phyloP scores from a whole-genome alignment of 2,888 invertebrate genomes.

The Cryptus armator region DNA sequence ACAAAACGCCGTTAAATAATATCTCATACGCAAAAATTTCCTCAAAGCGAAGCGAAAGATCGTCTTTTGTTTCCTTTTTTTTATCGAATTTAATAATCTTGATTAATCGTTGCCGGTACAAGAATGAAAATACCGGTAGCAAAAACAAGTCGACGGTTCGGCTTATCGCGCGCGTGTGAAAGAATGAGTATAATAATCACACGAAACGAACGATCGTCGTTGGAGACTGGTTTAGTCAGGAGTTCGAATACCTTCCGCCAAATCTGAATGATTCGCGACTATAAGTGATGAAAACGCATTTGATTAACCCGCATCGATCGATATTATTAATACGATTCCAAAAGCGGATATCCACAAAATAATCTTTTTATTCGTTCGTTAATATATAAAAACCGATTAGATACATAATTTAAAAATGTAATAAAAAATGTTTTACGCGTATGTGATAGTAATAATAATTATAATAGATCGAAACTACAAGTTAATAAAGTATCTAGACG shows the following conservation, averaged over 20 bases:
- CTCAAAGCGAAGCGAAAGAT: background rate
- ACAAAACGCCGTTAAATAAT: slow-evolving; percentile 22
- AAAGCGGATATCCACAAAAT: background rate
- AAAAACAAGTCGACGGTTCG: background rate
- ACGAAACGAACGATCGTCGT: background rate
- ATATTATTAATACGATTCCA: slow-evolving; percentile 5
- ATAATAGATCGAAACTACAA: no score
- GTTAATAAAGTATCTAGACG: background rate
- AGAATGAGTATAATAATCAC: background rate
- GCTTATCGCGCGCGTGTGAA: background rate
- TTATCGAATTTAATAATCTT: slow-evolving; percentile 2
- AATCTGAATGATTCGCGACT: background rate
- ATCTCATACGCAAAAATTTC: background rate
- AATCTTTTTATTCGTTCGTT: background rate
- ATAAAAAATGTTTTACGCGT: no score
- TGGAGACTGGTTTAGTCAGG: slow-evolving; percentile 16
- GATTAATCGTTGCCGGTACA: background rate
- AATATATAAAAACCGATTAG: background rate
- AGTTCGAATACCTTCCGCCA: slow-evolving; percentile 26
- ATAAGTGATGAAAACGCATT: slow-evolving; percentile 18
- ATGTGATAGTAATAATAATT: no score
- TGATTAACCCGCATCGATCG: slow-evolving; percentile 21
- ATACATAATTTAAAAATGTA: no score
- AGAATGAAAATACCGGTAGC: slow-evolving; percentile 19
- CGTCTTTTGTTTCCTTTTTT: background rate